Percentiles rank a stretch among this genome's conserved stretches.
phyloP scores from a whole-genome alignment of 2,888 invertebrate species.

The Hyalella azteca region DNA sequence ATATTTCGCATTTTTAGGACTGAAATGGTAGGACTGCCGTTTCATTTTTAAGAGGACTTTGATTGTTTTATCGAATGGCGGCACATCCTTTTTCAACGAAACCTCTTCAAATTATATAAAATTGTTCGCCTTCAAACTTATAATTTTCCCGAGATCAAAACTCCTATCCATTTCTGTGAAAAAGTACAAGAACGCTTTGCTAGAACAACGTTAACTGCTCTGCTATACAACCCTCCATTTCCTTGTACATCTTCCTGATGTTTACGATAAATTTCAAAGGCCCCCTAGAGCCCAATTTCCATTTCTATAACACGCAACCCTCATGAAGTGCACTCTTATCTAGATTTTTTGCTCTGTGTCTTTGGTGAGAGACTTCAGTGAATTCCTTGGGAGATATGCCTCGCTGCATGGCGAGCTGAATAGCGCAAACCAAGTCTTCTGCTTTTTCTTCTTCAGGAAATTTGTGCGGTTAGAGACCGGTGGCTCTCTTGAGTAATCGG shows the following conservation, averaged over 20 bases:
- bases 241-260: conserved; percentile 37
- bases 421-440: background rate
- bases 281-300: conserved; percentile 35
- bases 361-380: conserved; percentile 22
- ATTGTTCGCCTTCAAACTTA: no score
- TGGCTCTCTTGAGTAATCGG: no score
- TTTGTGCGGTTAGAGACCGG: background rate
- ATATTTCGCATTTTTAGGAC: no score
- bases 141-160: background rate
- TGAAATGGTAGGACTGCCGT: no score
- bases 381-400: conserved; percentile 16
- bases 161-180: background rate
- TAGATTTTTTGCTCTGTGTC: conserved; percentile 19
- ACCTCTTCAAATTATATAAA: background rate
- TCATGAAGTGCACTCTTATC: conserved; percentile 36
- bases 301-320: conserved; percentile 37
- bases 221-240: conserved; percentile 34
- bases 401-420: background rate
- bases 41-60: no score
- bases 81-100: background rate
- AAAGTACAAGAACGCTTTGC: conserved; percentile 9
- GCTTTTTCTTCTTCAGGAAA: background rate
- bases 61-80: no score
- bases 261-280: conserved; percentile 37
- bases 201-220: conserved; percentile 32